phyloP scores from a whole-genome alignment of 2,797 vertebrate genomes.

The Melanotaenia pygmaea region DNA sequence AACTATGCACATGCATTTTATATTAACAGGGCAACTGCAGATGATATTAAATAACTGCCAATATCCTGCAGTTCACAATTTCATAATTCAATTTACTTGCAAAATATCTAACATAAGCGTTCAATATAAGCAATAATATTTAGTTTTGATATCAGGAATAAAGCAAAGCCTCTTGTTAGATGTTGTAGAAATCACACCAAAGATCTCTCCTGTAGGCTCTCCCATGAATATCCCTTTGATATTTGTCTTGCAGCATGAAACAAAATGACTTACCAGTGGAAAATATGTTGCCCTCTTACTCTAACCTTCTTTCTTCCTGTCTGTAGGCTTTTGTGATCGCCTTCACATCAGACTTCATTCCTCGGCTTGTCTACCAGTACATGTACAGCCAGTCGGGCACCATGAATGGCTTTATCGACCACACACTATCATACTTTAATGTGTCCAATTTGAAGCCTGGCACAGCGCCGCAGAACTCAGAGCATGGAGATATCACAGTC shows the following conservation, averaged over 20 bases:
- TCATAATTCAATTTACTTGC: background rate
- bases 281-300: background rate
- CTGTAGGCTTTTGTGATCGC: conserved; percentile 95
- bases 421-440: conserved; percentile 97
- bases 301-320: conserved; percentile 21
- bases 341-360: conserved; percentile 97
- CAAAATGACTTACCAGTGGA: background rate
- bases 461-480: conserved; percentile 84
- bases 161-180: background rate
- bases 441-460: conserved; percentile 91
- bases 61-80: background rate
- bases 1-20: background rate
- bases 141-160: background rate
- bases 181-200: background rate
- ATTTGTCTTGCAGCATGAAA: background rate
- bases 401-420: conserved; percentile 97
- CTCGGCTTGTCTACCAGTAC: conserved; percentile 96
- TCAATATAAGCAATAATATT: background rate
- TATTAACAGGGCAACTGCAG: background rate
- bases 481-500: conserved; percentile 81
- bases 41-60: background rate
- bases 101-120: background rate
- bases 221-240: background rate
- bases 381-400: conserved; percentile 93
- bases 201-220: background rate